These are phyloP conservation scores for Hemicentrotus pulcherrimus DNA, from an alignment of 35 echinoderm and acorn worm species.

Conservation along the genomic window DNA sequence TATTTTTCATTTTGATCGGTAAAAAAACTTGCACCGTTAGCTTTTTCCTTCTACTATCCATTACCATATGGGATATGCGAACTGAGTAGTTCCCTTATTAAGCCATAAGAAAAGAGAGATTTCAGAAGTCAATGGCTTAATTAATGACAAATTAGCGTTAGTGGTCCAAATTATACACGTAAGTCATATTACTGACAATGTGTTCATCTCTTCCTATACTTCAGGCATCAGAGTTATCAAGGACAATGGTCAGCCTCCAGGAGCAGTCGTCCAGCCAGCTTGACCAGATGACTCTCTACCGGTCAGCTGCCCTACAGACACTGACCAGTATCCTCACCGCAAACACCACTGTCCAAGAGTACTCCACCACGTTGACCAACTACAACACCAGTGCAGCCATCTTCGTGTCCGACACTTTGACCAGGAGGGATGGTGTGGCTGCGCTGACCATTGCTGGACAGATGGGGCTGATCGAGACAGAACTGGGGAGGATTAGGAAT, in stretches of 20 bases:
- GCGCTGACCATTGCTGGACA: conserved; percentile 32
- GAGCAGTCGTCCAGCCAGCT: conserved; percentile 9
- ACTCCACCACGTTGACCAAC: neutral
- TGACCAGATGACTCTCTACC: conserved; percentile 35
- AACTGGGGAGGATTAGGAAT: conserved; percentile 59
- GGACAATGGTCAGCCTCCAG: neutral
- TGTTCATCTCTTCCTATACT: neutral
- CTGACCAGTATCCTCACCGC: conserved; percentile 14
- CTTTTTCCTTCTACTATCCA: no score
- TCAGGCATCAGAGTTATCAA: neutral
- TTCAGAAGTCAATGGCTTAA: no score
- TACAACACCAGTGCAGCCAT: conserved; percentile 36
- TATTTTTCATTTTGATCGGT: no score
- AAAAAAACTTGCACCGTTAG: no score
- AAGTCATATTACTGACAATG: no score
- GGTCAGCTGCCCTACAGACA: conserved; percentile 22
- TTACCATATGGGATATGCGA: no score
- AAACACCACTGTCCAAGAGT: conserved; percentile 26
- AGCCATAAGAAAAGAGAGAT: no score
- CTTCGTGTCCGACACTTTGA: conserved; percentile 17
- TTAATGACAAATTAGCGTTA: no score
- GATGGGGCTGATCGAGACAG: conserved; percentile 36
- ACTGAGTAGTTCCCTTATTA: no score
- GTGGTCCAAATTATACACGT: no score
- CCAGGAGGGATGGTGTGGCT: neutral